Base-by-base conservation (phyloP, 1,140 invertebrate genomes). In the Pseudobourletiella spinata region DNA sequence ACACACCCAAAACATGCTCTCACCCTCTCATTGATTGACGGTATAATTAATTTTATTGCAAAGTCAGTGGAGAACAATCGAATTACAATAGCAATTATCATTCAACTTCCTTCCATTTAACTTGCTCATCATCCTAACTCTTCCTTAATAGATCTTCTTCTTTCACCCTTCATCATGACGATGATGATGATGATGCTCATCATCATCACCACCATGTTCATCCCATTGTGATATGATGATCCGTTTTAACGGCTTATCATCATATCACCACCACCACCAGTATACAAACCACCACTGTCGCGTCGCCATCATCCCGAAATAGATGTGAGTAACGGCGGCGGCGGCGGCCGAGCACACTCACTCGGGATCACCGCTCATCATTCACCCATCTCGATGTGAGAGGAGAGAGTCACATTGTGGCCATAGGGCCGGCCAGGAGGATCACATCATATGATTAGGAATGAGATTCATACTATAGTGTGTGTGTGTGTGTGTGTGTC, bases 1-100 rank as follows among this genome's bases (percentile, higher is more conserved):
- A 46, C 18, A 51, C n/a, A 51, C 48, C 11, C 25, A 51, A 25
- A 24, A n/a, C n/a, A n/a, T n/a, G n/a, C n/a, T n/a, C n/a, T n/a
- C n/a, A n/a, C n/a, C n/a, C n/a, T n/a, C n/a, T n/a, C 6, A 26
- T 39, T 55, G 52, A 55, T 55, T 55, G 52, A 55, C 52, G 30
- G 52, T 32, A 35, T 55, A 55, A 55, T 55, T 55, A 55, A 55
- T 55, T 55, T 55, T 55, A 55, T 55, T 55, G 52, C 52, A 55
- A 48, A 55, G 52, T 55, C 52, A 55, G 52, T 35, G 28, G 3
- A 11, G 25, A 52, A 52, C 50, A 52, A 52, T 52, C 14, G 50
- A 52, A 52, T 52, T 52, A 52, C 50, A 52, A 52, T 52, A 29
- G 11, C 50, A 52, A 52, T 52, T 52, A 52, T 52, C 44, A n/a